phyloP scores from a whole-genome alignment of 92 coral and sea anemone genomes.

The Isaurus tuberculatus region DNA sequence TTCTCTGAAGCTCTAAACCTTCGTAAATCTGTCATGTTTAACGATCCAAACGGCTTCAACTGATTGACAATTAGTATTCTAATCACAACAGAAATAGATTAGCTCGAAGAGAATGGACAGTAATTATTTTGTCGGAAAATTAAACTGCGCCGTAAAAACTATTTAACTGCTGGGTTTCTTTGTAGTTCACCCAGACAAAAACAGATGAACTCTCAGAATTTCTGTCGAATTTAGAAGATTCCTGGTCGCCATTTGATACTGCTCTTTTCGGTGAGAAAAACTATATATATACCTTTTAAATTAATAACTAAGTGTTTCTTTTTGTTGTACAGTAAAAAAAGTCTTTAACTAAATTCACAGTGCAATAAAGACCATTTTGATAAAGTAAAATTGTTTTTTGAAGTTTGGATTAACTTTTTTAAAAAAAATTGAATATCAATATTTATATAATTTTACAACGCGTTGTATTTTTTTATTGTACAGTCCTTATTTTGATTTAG shows the following conservation, averaged over 20 bases:
- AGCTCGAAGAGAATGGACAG: background rate
- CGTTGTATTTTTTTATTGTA: too few relatives aligned
- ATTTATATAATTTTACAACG: too few relatives aligned
- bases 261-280: conserved; percentile 49
- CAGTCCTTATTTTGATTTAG: too few relatives aligned
- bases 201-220: conserved; percentile 81
- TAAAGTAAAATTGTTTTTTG: too few relatives aligned
- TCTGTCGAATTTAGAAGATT: conserved; percentile 80
- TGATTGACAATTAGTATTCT: background rate
- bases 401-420: too few relatives aligned
- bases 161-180: conserved; percentile 8
- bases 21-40: background rate
- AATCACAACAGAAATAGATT: background rate
- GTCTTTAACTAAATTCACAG: too few relatives aligned
- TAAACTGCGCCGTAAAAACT: background rate
- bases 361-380: too few relatives aligned
- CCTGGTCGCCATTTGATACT: conserved; percentile 64
- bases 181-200: conserved; percentile 56
- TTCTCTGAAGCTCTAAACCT: background rate
- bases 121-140: background rate
- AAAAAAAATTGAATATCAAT: too few relatives aligned
- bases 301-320: too few relatives aligned
- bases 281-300: background rate
- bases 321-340: too few relatives aligned
- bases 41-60: background rate